These are phyloP conservation scores for Oxyura jamaicensis DNA, from an alignment of 2,113 vertebrate genomes.

Conservation along the genomic window DNA sequence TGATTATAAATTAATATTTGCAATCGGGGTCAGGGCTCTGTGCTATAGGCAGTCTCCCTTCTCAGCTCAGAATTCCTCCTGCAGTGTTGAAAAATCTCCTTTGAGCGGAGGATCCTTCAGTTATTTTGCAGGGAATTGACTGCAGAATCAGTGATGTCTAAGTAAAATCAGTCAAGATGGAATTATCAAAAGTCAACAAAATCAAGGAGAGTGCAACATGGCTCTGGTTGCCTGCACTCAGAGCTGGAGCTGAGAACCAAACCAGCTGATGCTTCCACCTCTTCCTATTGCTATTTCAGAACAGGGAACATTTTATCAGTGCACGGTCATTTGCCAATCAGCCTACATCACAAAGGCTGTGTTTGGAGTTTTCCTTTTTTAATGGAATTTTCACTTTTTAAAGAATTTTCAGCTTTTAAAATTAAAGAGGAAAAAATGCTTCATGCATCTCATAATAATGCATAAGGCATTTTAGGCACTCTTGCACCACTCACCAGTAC, in stretches of 20 bases:
- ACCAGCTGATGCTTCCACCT: slow-evolving; percentile 36
- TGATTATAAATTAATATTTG: neutral
- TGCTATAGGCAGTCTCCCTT: neutral
- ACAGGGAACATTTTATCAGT: slow-evolving; percentile 41
- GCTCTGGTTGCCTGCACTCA: neutral
- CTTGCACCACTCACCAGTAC: neutral
- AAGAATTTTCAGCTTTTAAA: neutral
- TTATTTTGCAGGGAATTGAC: neutral
- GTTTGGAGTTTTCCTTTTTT: neutral
- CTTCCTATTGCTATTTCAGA: slow-evolving; percentile 49
- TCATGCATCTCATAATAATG: neutral
- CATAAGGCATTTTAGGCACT: neutral
- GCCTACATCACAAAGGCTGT: neutral
- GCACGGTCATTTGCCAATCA: neutral
- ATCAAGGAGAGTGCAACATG: neutral
- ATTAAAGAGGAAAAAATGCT: neutral
- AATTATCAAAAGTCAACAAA: neutral
- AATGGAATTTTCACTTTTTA: neutral
- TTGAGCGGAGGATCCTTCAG: neutral
- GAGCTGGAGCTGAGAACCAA: neutral
- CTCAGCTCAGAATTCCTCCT: neutral
- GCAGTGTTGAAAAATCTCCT: neutral
- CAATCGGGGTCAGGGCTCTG: neutral
- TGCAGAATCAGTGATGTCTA: neutral
- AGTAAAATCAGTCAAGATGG: neutral